These are phyloP conservation scores for Leptarthrus brevirostris DNA, from an alignment of 2,888 invertebrate species.

Conservation along the genomic window DNA sequence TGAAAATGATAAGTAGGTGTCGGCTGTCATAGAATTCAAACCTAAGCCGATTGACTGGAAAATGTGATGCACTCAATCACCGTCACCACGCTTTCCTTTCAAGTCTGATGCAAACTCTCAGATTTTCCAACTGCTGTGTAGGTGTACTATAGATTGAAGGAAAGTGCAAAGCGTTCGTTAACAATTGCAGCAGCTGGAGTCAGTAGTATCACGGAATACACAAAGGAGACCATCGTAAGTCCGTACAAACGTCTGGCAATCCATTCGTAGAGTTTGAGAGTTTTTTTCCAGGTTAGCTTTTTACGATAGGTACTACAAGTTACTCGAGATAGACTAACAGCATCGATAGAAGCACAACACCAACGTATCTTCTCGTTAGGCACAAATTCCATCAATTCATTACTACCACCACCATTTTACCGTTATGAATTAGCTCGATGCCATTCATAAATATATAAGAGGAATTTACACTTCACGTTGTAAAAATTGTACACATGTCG, in stretches of 20 bases:
- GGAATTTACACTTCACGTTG: slow-evolving; percentile 47
- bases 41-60: not conserved
- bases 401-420: slow-evolving; percentile 44
- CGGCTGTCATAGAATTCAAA: not conserved
- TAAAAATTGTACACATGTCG: slow-evolving; percentile 37
- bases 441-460: slow-evolving; percentile 54
- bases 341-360: slow-evolving; percentile 13
- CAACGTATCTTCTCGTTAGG: not conserved
- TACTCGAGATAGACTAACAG: not conserved
- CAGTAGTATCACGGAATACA: too few species aligned
- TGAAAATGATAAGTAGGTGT: slow-evolving; percentile 10
- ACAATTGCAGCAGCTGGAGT: too few species aligned
- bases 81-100: not conserved
- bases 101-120: not conserved
- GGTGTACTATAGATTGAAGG: too few species aligned
- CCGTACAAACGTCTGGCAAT: too few species aligned
- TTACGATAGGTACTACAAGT: too few species aligned
- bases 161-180: too few species aligned
- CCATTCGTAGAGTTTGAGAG: too few species aligned
- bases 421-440: slow-evolving; percentile 53
- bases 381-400: slow-evolving; percentile 42
- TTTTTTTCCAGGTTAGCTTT: too few species aligned
- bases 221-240: too few species aligned
- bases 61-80: not conserved
- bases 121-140: too few species aligned